A percentile compares a stretch with the other conserved stretches of the same genome.
Conservation (phyloP, 1,140 invertebrate species). For the Euglossa dilemma region DNA sequence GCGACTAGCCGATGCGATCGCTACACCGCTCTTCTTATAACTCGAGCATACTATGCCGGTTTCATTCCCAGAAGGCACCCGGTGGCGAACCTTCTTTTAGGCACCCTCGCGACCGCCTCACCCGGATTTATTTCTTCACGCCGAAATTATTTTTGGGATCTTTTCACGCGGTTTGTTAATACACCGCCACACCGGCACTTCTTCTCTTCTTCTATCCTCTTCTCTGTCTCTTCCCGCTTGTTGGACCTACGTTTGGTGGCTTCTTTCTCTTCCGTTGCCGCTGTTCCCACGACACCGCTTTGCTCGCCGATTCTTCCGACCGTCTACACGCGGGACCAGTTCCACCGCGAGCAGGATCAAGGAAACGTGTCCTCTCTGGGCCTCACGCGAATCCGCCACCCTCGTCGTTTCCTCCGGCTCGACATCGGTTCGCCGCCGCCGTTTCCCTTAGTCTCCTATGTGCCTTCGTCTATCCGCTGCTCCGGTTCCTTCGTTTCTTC, state of each 20-base stretch:
- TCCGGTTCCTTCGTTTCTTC: too few relatives aligned
- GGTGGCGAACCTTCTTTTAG: constrained; percentile 69
- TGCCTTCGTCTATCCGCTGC: too few relatives aligned
- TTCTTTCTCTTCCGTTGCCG: background rate
- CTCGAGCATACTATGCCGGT: constrained; percentile 64
- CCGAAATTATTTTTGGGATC: constrained; percentile 82
- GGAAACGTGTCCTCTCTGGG: background rate
- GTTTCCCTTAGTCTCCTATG: too few relatives aligned
- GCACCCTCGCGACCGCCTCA: constrained; percentile 60
- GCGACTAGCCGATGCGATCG: constrained; percentile 67
- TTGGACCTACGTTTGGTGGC: background rate
- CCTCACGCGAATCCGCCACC: too few relatives aligned
- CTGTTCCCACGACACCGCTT: background rate
- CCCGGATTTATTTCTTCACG: constrained; percentile 80
- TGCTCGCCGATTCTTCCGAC: background rate
- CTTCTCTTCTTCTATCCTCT: constrained; percentile 23
- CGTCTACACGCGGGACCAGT: background rate
- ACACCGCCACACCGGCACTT: constrained; percentile 50
- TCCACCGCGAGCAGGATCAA: background rate
- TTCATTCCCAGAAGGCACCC: constrained; percentile 67
- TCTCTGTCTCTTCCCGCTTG: constrained; percentile 5
- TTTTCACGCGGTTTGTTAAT: constrained; percentile 81
- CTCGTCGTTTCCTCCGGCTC: too few relatives aligned
- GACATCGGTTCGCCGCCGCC: too few relatives aligned
- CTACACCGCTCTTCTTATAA: constrained; percentile 64